Conservation (phyloP, 1,140 invertebrate genomes). For the Drosophila tristis region DNA sequence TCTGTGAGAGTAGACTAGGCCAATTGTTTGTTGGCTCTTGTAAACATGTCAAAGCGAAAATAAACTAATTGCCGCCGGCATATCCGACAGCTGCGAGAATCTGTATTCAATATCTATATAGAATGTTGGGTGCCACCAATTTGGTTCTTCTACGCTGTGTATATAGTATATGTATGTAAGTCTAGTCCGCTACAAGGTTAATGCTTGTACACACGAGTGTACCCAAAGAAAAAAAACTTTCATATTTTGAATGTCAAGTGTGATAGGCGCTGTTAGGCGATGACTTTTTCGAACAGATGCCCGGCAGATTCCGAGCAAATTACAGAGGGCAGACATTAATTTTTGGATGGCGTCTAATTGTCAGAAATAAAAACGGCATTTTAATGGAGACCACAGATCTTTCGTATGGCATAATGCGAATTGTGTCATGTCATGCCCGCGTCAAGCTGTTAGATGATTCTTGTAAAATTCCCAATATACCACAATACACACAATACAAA, state of each 20-base stretch:
- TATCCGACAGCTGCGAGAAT: constrained; percentile 72
- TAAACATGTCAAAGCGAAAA: constrained; percentile 74
- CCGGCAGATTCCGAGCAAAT: constrained; percentile 37
- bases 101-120: constrained; percentile 42
- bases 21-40: constrained; percentile 42
- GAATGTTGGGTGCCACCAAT: neutral
- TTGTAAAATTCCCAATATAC: constrained; percentile 55
- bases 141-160: neutral
- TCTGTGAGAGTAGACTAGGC: constrained; percentile 1
- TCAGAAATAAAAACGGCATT: constrained; percentile 59
- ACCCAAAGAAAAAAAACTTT: constrained; percentile 5
- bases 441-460: constrained; percentile 67
- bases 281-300: constrained; percentile 64
- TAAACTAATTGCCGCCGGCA: constrained; percentile 58
- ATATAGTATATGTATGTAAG: constrained; percentile 28
- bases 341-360: constrained; percentile 61
- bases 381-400: constrained; percentile 75
- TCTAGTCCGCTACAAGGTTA: constrained; percentile 54
- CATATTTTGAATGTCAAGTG: constrained; percentile 64
- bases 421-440: constrained; percentile 58
- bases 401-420: constrained; percentile 39
- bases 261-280: constrained; percentile 27
- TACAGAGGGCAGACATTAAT: constrained; percentile 40
- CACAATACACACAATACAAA: constrained; percentile 18
- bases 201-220: constrained; percentile 7